These are phyloP conservation scores for Synaphobranchus kaupii DNA, from an alignment of 2,797 vertebrate genomes.

Conservation along the genomic window DNA sequence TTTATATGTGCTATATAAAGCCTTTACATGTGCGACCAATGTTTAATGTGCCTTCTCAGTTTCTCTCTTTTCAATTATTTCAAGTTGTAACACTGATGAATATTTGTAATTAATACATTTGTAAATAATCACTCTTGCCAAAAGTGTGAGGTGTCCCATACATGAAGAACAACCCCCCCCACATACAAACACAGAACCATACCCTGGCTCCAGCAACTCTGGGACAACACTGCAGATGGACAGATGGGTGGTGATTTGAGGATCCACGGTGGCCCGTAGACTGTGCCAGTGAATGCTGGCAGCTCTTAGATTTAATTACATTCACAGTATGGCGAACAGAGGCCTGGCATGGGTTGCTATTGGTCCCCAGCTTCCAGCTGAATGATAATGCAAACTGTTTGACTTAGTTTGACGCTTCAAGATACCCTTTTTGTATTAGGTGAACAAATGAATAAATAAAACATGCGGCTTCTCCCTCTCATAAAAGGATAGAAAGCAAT, in stretches of 20 bases:
- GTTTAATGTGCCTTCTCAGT: no score
- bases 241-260: conserved; percentile 75
- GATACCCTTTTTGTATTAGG: not conserved
- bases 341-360: conserved; percentile 60
- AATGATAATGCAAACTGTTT: not conserved
- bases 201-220: conserved; percentile 42
- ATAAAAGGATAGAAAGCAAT: not conserved
- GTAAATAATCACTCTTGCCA: not conserved
- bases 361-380: not conserved
- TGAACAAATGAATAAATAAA: not conserved
- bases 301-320: conserved; percentile 79
- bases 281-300: conserved; percentile 74
- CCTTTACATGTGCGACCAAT: no score
- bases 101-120: not conserved
- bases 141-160: not conserved
- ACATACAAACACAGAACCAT: conserved; percentile 31
- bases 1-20: no score
- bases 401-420: not conserved
- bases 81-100: not conserved
- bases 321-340: conserved; percentile 78
- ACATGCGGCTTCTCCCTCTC: not conserved
- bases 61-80: not conserved
- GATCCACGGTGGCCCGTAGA: conserved; percentile 55
- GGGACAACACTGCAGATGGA: conserved; percentile 71
- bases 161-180: not conserved